A percentile compares a stretch with the other conserved stretches of the same genome.
These are phyloP conservation scores for Scomber japonicus DNA, from an alignment of 2,113 vertebrate species.

Conservation along the genomic window DNA sequence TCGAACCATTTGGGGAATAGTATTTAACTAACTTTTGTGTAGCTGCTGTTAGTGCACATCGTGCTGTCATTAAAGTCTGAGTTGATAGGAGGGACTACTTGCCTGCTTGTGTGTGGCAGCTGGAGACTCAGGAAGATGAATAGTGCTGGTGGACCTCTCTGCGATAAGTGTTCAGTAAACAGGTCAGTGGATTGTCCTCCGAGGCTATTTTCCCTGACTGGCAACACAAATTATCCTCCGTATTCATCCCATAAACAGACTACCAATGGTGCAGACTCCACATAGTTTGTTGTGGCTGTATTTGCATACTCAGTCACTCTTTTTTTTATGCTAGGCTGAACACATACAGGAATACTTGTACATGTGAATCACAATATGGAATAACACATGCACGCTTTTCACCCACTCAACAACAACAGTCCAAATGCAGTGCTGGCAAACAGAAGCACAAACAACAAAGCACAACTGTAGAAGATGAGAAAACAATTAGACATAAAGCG, in stretches of 20 bases:
- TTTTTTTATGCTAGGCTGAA: conserved; percentile 55
- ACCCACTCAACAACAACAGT: conserved; percentile 33
- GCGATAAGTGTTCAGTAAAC: conserved; percentile 82
- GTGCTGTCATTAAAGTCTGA: conserved; percentile 69
- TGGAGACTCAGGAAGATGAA: conserved; percentile 66
- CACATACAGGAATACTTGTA: conserved; percentile 4
- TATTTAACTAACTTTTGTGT: conserved; percentile 63
- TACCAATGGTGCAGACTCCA: conserved; percentile 59
- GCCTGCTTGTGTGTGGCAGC: conserved; percentile 57
- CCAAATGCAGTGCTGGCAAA: conserved; percentile 22
- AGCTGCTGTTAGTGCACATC: conserved; percentile 57
- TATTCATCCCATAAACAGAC: conserved; percentile 78
- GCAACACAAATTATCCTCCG: conserved; percentile 78
- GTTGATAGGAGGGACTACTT: conserved; percentile 61
- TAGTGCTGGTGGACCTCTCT: conserved; percentile 76
- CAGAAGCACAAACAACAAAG: conserved; percentile 32
- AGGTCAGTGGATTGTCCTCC: conserved; percentile 79
- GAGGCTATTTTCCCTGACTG: conserved; percentile 75
- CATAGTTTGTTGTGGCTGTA: conserved; percentile 55
- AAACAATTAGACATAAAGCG: conserved; percentile 59
- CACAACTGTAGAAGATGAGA: conserved; percentile 47
- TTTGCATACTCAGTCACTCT: conserved; percentile 45
- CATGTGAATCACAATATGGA: conserved; percentile 29
- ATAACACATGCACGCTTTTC: conserved; percentile 52
- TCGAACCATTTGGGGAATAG: conserved; percentile 38